phyloP scores from a whole-genome alignment of 2,888 invertebrate genomes.

The Lacanobia oleracea region DNA sequence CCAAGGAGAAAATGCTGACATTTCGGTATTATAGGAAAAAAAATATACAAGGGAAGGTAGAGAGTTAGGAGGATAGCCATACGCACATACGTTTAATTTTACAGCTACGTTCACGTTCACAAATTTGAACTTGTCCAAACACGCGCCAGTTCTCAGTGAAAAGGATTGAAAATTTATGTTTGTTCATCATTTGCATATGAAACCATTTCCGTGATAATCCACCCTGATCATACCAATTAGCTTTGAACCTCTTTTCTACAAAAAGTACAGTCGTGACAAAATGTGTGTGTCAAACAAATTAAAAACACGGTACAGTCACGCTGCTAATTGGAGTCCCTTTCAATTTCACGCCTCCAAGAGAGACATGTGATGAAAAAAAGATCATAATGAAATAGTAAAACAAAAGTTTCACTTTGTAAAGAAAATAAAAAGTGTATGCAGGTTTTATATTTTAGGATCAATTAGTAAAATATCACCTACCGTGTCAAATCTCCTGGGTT shows the following conservation, averaged over 20 bases:
- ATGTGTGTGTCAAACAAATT: conserved; percentile 50
- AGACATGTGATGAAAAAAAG: conserved; percentile 21
- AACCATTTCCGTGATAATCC: neutral
- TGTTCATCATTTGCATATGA: neutral
- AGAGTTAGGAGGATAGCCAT: no score
- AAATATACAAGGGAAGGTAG: no score
- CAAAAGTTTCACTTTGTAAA: conserved; percentile 26
- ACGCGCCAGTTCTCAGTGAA: neutral
- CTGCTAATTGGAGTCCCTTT: conserved; percentile 61
- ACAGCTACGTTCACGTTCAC: neutral
- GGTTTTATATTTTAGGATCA: neutral
- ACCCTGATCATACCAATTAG: conserved; percentile 35
- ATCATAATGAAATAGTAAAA: conserved; percentile 18
- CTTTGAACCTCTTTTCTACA: conserved; percentile 16
- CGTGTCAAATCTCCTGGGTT: neutral
- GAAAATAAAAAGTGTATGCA: neutral
- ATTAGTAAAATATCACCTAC: neutral
- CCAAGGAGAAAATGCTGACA: no score
- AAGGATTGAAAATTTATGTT: neutral
- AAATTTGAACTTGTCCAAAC: neutral
- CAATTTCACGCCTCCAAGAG: conserved; percentile 70
- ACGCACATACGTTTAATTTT: no score
- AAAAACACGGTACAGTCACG: conserved; percentile 35
- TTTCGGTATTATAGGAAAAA: no score
- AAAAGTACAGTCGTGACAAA: conserved; percentile 47